Conservation (phyloP, 2,797 vertebrate species). For the Acomys russatus region DNA sequence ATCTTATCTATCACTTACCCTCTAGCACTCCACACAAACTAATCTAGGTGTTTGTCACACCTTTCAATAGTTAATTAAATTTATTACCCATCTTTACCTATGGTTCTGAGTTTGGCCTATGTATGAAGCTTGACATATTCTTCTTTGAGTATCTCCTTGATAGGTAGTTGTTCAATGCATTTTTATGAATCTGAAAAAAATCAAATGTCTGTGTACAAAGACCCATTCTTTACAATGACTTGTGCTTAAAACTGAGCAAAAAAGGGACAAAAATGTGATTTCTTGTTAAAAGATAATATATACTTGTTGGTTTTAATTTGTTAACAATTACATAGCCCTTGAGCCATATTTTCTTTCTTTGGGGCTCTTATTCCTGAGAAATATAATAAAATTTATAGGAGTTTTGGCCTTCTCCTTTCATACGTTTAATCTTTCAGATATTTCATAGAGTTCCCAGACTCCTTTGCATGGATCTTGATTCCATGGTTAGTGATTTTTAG, state of each 20-base stretch:
- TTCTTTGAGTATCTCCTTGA: neutral
- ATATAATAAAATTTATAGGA: neutral
- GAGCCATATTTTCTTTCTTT: neutral
- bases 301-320: neutral
- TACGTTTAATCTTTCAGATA: neutral
- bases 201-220: conserved; percentile 46
- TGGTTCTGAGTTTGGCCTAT: neutral
- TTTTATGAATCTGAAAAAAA: conserved; percentile 4
- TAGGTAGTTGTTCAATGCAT: neutral
- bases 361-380: neutral
- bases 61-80: neutral
- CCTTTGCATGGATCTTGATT: neutral
- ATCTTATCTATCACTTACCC: neutral
- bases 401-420: neutral
- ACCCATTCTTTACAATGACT: conserved; percentile 13
- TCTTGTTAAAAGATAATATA: neutral
- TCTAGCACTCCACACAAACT: too few relatives aligned
- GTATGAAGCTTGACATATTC: neutral
- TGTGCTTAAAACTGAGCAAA: conserved; percentile 25
- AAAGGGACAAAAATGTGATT: conserved; percentile 43
- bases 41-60: accelerated
- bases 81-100: neutral
- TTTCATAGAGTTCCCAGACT: neutral
- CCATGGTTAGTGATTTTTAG: neutral
- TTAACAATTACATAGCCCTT: neutral